Base-by-base conservation (phyloP, 1,140 invertebrate species). In the Scaptomyza montana region DNA sequence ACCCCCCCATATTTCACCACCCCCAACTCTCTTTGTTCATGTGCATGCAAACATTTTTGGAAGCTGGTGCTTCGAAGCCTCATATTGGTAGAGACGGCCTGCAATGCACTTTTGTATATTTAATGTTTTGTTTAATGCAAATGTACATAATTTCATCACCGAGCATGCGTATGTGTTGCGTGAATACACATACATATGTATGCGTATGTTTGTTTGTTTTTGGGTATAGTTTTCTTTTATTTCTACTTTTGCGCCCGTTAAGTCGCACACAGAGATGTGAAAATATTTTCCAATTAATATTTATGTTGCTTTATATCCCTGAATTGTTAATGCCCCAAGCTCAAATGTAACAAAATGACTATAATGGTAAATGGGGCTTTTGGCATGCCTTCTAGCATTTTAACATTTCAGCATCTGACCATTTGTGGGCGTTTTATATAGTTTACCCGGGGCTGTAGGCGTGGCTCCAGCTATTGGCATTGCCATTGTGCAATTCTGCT, bases 61-160 rank as follows among this genome's bases (percentile, higher is more conserved):
- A 46, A 65, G 67, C 57, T 55, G 66, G 46, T 50, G 28, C 62
- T 16, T 7, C 50, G n/a, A 36, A 9, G 33, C 33, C 33, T 28
- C 25, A 5, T 54, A 3, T 50, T n/a, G 60, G 43, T 45, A 47
- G 47, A 9, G 33, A 6, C 46, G 55, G 64, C 71, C 60, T 82
- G 84, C 84, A 89, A 79, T 87, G 84, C 84, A 89, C 84, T 87
- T 89, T 87, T 87, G 84, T 79, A 87, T 87, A 87, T 80, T 87
- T 87, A 87, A 87, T 89, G 84, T 78, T 87, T 89, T 89, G 84
- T 89, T 87, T 87, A 87, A 87, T 84, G 84, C 84, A 89, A 89
- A 89, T 87, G 84, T 77, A 87, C 84, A 87, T 89, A 87, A 87
- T 87, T 87, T 87, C 84, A 89, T 89, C 81, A 87, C 55, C 55